These are phyloP conservation scores for Leucophenga montana DNA, from an alignment of 2,888 invertebrate species.

Conservation along the genomic window DNA sequence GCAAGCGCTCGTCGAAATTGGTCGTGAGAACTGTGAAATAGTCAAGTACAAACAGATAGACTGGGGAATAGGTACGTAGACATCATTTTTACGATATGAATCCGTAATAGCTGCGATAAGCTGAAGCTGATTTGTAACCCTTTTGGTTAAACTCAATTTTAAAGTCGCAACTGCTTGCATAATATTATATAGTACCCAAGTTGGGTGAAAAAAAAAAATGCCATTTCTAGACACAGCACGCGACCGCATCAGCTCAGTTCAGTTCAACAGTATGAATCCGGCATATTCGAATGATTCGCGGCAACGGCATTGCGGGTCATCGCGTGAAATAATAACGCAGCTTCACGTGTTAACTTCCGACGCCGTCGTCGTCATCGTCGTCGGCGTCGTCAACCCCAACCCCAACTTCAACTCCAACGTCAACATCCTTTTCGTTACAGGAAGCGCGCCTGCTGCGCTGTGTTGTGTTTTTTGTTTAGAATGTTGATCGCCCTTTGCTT, in stretches of 20 bases:
- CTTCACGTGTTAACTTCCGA: constrained; percentile 34
- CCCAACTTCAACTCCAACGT: too few relatives aligned
- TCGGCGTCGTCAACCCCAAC: too few relatives aligned
- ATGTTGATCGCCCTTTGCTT: too few relatives aligned
- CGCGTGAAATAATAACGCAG: constrained; percentile 62
- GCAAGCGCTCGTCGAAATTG: too few relatives aligned
- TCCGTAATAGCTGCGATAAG: constrained; percentile 4
- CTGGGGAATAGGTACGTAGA: constrained; percentile 67
- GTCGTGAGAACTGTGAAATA: too few relatives aligned
- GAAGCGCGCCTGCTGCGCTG: too few relatives aligned
- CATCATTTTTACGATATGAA: constrained; percentile 1
- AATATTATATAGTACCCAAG: too few relatives aligned
- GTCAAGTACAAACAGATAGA: constrained; percentile 70
- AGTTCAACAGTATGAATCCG: not conserved
- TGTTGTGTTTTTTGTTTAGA: too few relatives aligned
- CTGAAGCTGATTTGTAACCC: constrained; percentile 7
- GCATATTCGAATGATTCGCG: not conserved
- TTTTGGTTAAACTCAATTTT: not conserved
- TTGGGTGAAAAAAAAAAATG: not conserved
- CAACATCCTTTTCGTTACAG: too few relatives aligned
- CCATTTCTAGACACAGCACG: constrained; percentile 22
- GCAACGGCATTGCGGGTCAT: constrained; percentile 59
- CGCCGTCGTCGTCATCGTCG: not conserved
- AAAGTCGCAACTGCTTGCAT: constrained; percentile 8
- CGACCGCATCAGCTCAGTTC: constrained; percentile 15